phyloP scores from a whole-genome alignment of 2,113 vertebrate genomes.

The Bos indicus region DNA sequence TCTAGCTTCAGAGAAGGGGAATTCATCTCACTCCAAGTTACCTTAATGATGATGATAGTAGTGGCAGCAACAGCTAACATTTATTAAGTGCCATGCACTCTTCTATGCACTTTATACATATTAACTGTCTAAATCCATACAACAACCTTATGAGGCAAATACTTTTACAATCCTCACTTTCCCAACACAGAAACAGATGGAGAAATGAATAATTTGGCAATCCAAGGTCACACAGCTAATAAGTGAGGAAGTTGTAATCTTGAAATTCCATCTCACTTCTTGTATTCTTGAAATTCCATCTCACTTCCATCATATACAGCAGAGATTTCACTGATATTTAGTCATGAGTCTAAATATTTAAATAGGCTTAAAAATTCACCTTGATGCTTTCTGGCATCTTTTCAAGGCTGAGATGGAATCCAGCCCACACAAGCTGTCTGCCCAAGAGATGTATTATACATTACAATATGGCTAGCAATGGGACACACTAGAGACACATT shows the following conservation, averaged over 20 bases:
- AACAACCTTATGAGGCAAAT: background rate
- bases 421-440: background rate
- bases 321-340: constrained; percentile 33
- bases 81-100: background rate
- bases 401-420: constrained; percentile 5
- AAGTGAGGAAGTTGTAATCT: background rate
- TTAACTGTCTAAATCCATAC: background rate
- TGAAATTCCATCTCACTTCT: constrained; percentile 20
- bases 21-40: background rate
- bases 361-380: constrained; percentile 17
- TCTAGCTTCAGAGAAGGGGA: background rate
- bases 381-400: background rate
- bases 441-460: background rate
- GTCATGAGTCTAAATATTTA: constrained; percentile 38
- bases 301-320: background rate
- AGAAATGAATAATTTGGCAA: constrained; percentile 11
- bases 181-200: background rate
- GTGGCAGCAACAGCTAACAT: background rate
- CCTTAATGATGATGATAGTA: background rate
- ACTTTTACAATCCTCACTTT: background rate
- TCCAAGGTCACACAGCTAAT: background rate
- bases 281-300: constrained; percentile 17
- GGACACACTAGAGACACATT: background rate
- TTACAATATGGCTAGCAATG: background rate
- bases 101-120: background rate